phyloP scores from a whole-genome alignment of 2,113 vertebrate genomes.

The Syrrhaptes paradoxus region DNA sequence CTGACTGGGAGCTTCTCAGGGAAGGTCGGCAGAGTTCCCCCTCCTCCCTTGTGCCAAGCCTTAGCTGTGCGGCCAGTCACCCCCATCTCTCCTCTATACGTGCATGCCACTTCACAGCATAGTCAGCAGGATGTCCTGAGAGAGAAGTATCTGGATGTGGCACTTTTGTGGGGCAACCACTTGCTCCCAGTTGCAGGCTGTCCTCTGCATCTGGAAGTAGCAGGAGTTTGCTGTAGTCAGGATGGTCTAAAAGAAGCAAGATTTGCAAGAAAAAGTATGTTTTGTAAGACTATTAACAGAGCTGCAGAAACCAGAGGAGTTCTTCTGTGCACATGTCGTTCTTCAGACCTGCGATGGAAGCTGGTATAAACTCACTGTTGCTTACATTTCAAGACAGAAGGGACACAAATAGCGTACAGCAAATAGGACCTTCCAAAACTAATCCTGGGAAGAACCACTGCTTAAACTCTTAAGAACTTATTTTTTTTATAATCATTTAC shows the following conservation, averaged over 20 bases:
- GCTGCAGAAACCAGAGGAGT: neutral
- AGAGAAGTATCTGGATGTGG: neutral
- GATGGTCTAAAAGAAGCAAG: neutral
- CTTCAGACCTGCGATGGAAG: neutral
- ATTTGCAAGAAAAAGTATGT: neutral
- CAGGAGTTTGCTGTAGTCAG: neutral
- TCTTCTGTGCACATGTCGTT: neutral
- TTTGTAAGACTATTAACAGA: neutral
- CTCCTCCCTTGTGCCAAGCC: neutral
- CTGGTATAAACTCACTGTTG: neutral
- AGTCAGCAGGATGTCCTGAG: fast-evolving
- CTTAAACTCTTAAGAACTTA: neutral
- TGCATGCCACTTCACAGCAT: fast-evolving
- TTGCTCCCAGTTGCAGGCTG: neutral
- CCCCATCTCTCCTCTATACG: neutral
- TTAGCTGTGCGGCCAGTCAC: neutral
- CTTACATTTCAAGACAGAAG: neutral
- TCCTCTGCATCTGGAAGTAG: neutral
- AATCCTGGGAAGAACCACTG: neutral
- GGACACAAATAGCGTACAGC: neutral
- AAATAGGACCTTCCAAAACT: neutral
- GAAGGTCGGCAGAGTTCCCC: neutral
- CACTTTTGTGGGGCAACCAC: neutral
- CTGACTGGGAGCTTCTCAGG: neutral
- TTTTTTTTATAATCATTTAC: neutral